These are phyloP conservation scores for Drosophila erecta DNA, from an alignment of 1,140 invertebrate genomes.

Conservation along the genomic window DNA sequence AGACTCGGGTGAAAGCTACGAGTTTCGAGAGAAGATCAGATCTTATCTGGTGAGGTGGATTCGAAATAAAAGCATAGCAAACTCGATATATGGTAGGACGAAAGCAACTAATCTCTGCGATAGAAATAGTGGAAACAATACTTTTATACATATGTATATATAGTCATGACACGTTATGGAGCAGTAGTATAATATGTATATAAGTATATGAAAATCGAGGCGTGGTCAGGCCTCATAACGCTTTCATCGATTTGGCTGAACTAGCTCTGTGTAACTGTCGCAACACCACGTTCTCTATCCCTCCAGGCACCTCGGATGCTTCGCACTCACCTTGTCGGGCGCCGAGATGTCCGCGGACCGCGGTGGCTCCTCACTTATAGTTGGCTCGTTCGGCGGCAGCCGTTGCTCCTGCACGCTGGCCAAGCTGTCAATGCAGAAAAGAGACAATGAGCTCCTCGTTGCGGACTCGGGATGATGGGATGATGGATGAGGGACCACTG, in stretches of 20 bases:
- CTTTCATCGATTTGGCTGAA: constrained; percentile 16
- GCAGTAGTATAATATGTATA: constrained; percentile 49
- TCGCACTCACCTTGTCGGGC: constrained; percentile 87
- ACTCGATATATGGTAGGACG: constrained; percentile 52
- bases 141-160: constrained; percentile 55
- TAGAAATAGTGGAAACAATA: constrained; percentile 61
- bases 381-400: constrained; percentile 88
- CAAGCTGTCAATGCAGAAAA: constrained; percentile 87
- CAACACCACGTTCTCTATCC: constrained; percentile 7
- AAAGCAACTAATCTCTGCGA: constrained; percentile 71
- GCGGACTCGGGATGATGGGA: too few species aligned
- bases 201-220: constrained; percentile 46
- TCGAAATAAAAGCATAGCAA: constrained; percentile 63
- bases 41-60: constrained; percentile 6
- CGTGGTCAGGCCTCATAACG: constrained; percentile 5
- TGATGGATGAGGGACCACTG: background rate
- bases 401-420: constrained; percentile 97
- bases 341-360: constrained; percentile 88
- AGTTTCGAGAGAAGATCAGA: constrained; percentile 11
- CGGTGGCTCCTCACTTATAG: constrained; percentile 88
- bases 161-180: constrained; percentile 54
- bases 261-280: constrained; percentile 38
- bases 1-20: constrained; percentile 1
- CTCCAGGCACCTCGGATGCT: background rate
- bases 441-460: background rate